phyloP scores from a whole-genome alignment of 2,797 vertebrate species.

The Thamnophis elegans region DNA sequence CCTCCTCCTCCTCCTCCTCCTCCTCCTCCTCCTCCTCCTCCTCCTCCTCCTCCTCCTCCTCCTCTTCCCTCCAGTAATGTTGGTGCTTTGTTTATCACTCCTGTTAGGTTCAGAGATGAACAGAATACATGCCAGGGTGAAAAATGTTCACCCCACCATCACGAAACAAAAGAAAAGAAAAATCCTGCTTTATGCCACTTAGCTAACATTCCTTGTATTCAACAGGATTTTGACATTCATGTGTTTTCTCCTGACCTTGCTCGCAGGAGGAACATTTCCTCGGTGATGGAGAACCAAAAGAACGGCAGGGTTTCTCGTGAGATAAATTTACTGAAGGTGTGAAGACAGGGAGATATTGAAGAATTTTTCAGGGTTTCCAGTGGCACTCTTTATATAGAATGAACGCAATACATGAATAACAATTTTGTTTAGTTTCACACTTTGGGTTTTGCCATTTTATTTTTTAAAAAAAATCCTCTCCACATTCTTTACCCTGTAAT shows the following conservation, averaged over 20 bases:
- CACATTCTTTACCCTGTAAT: not conserved
- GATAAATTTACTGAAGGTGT: not conserved
- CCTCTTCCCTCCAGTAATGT: not conserved
- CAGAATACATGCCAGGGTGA: no score
- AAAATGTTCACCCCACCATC: not conserved
- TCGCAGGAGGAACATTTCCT: not conserved
- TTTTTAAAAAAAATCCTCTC: not conserved
- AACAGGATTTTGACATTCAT: not conserved
- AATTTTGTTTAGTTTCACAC: constrained; percentile 10
- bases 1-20: no score
- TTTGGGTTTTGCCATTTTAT: not conserved
- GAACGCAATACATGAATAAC: not conserved
- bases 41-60: no score
- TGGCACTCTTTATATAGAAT: not conserved
- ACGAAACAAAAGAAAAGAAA: not conserved
- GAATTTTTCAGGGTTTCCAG: not conserved
- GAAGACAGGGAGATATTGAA: not conserved
- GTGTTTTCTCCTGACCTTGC: no score
- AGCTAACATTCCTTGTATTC: not conserved
- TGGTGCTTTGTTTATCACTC: not conserved
- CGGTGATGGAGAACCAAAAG: not conserved
- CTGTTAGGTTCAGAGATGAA: not conserved
- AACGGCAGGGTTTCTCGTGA: not conserved
- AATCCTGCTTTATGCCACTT: not conserved
- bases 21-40: no score